Conservation (phyloP, 2,797 vertebrate genomes). For the Ambastaia sidthimunki region DNA sequence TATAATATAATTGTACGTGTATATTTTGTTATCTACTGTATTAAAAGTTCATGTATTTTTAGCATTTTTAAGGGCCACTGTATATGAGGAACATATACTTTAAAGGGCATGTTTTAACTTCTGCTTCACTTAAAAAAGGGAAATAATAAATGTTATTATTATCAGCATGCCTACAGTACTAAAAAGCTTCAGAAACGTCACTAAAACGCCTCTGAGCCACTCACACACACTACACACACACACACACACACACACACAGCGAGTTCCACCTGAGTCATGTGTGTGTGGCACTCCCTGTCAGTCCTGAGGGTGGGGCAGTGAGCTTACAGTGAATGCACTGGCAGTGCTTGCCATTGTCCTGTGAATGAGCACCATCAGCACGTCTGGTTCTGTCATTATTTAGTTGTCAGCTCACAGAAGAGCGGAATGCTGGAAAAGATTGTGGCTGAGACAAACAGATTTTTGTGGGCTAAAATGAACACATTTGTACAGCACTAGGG, state of each 20-base stretch:
- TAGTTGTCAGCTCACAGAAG: constrained; percentile 21
- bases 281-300: constrained; percentile 22
- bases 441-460: not conserved
- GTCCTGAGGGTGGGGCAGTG: constrained; percentile 45
- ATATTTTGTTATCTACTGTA: too few species aligned
- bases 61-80: too few species aligned
- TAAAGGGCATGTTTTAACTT: too few species aligned
- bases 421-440: not conserved
- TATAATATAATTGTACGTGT: too few species aligned
- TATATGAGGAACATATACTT: too few species aligned
- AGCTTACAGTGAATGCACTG: constrained; percentile 1
- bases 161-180: too few species aligned
- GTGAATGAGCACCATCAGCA: constrained; percentile 35
- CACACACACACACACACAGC: not conserved
- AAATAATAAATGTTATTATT: too few species aligned
- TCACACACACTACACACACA: not conserved
- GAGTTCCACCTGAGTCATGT: constrained; percentile 32
- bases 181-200: too few species aligned
- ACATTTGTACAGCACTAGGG: too few species aligned
- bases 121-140: too few species aligned
- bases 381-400: constrained; percentile 37
- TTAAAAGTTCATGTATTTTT: too few species aligned
- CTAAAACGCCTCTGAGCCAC: too few species aligned
- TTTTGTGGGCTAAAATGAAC: not conserved
- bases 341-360: constrained; percentile 38